Evolutionary conservation across 1,140 invertebrate genomes (phyloP).

Genomic region (Aleiodes sp.): DNA sequence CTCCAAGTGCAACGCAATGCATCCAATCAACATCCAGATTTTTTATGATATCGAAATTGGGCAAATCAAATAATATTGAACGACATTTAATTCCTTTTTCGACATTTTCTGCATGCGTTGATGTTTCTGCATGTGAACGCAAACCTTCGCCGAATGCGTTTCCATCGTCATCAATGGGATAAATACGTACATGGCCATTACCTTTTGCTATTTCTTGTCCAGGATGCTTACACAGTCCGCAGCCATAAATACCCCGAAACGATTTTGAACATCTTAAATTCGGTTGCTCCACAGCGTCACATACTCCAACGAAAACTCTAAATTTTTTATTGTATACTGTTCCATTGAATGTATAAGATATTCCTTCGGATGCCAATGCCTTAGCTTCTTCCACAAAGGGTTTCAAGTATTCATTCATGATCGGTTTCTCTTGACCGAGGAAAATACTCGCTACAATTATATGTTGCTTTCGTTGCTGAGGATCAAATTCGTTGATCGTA

Average conservation of each 20-base stretch:
- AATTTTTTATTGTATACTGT: slow-evolving; percentile 33
- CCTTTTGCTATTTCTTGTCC: slow-evolving; percentile 39
- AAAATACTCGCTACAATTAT: slow-evolving; percentile 36
- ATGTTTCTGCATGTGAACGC: slow-evolving; percentile 31
- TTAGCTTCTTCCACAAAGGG: slow-evolving; percentile 39
- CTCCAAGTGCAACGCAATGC: slow-evolving; percentile 45
- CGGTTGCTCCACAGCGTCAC: slow-evolving; percentile 41
- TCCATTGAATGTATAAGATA: slow-evolving; percentile 34
- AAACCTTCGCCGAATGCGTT: slow-evolving; percentile 36
- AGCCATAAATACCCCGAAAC: slow-evolving; percentile 47
- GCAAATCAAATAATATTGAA: slow-evolving; percentile 38
- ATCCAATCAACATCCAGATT: slow-evolving; percentile 46
- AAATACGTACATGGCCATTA: slow-evolving; percentile 33
- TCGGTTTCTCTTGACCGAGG: slow-evolving; percentile 39
- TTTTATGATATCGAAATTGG: slow-evolving; percentile 41
- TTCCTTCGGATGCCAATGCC: slow-evolving; percentile 19
- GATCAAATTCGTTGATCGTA: slow-evolving; percentile 33
- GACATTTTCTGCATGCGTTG: slow-evolving; percentile 7
- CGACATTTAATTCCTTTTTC: slow-evolving; percentile 38
- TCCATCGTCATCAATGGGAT: slow-evolving; percentile 29
- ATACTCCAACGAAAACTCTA: slow-evolving; percentile 30
- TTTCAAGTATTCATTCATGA: slow-evolving; percentile 39
- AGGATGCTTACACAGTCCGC: slow-evolving; percentile 43
- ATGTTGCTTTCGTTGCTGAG: slow-evolving; percentile 5
- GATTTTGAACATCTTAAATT: slow-evolving; percentile 32